Evolutionary conservation across 1,140 invertebrate species (phyloP).

Genomic region (Bombus turneri): DNA sequence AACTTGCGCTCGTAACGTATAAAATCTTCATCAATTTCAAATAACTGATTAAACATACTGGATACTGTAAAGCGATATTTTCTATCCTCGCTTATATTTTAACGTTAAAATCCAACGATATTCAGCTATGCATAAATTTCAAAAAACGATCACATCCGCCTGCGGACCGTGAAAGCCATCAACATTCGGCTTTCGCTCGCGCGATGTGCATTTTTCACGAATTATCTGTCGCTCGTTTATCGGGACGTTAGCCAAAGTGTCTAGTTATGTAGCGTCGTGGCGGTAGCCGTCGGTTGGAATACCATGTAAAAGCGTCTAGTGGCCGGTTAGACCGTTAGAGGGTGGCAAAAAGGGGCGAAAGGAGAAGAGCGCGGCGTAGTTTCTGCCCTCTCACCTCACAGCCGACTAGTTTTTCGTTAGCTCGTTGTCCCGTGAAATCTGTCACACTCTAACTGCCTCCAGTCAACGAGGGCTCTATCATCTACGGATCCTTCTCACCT

Average conservation of each 20-base stretch:
- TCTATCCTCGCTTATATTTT: too few relatives aligned
- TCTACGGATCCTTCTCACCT: slow-evolving; percentile 16
- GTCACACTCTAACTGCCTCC: slow-evolving; percentile 70
- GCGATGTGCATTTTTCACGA: neutral
- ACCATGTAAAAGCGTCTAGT: slow-evolving; percentile 50
- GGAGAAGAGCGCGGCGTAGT: slow-evolving; percentile 47
- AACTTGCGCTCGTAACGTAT: too few relatives aligned
- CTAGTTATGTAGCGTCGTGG: slow-evolving; percentile 17
- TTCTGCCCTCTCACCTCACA: slow-evolving; percentile 75
- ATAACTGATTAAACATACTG: too few relatives aligned
- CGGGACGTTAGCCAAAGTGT: slow-evolving; percentile 46
- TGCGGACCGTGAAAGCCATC: too few relatives aligned
- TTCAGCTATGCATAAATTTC: neutral
- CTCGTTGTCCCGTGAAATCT: slow-evolving; percentile 79
- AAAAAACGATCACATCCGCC: neutral
- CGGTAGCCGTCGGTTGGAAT: slow-evolving; percentile 18
- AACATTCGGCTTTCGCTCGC: too few relatives aligned
- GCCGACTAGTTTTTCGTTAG: slow-evolving; percentile 80
- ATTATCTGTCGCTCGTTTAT: slow-evolving; percentile 32
- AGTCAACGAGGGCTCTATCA: slow-evolving; percentile 30
- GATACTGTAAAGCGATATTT: too few relatives aligned
- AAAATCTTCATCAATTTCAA: too few relatives aligned
- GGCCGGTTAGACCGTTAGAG: neutral
- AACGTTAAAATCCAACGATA: neutral
- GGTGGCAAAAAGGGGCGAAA: neutral